Evolutionary conservation across 2,888 invertebrate genomes (phyloP).

Genomic region (Philonicus albiceps): DNA sequence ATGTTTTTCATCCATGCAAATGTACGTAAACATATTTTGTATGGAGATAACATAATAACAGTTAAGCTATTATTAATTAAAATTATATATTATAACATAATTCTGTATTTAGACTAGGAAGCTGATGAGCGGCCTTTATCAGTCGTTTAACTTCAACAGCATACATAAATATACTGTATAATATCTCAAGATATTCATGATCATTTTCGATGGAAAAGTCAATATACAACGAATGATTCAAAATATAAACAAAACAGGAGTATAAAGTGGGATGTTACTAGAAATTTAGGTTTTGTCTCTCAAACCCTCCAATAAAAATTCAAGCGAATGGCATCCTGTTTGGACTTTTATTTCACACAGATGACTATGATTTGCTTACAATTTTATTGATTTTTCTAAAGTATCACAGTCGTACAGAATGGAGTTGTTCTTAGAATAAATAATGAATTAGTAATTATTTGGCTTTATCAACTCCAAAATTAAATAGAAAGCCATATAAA

Average conservation of each 20-base stretch:
- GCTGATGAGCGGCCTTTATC: neutral
- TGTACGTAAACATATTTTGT: no score
- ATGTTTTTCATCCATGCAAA: no score
- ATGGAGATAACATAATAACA: no score
- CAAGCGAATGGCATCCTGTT: conserved; percentile 49
- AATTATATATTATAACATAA: no score
- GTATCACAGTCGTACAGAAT: neutral
- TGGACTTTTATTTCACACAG: conserved; percentile 49
- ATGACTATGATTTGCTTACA: conserved; percentile 51
- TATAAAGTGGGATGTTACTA: neutral
- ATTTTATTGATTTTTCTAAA: neutral
- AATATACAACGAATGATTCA: neutral
- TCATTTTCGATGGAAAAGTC: neutral
- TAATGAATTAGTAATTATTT: neutral
- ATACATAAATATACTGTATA: no score
- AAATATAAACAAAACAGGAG: neutral
- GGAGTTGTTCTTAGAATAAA: neutral
- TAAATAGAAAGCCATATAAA: neutral
- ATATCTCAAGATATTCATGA: no score
- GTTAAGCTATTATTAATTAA: no score
- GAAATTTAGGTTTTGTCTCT: conserved; percentile 47
- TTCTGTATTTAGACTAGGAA: neutral
- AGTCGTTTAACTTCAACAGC: neutral
- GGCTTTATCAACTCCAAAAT: neutral
- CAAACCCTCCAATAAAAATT: conserved; percentile 48